phyloP scores from a whole-genome alignment of 2,797 vertebrate species.

The Antennarius maculatus region DNA sequence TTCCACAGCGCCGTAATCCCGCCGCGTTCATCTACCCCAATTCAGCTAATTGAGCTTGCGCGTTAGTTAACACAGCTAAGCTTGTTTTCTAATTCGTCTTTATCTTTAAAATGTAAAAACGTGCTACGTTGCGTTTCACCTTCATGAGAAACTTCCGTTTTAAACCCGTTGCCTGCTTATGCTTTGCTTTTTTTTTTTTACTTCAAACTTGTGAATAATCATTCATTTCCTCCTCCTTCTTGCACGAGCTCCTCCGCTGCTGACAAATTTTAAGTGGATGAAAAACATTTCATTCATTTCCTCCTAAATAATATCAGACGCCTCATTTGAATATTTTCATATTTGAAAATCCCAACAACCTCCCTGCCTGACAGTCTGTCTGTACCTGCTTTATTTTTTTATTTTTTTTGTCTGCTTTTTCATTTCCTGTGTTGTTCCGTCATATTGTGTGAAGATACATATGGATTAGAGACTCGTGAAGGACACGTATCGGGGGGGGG shows the following conservation, averaged over 20 bases:
- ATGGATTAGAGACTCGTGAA: constrained; percentile 20
- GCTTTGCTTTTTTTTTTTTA: constrained; percentile 9
- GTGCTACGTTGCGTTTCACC: constrained; percentile 9
- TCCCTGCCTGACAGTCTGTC: neutral
- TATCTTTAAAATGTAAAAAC: constrained; percentile 26
- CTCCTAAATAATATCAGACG: constrained; percentile 49
- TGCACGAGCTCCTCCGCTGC: constrained; percentile 7
- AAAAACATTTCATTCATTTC: constrained; percentile 55
- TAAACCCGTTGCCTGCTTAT: constrained; percentile 5
- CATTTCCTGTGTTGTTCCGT: constrained; percentile 63
- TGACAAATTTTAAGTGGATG: constrained; percentile 44
- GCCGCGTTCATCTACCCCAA: constrained; percentile 24
- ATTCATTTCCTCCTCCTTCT: constrained; percentile 31
- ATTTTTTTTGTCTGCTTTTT: constrained; percentile 30
- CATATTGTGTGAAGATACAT: constrained; percentile 53
- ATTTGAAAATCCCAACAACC: constrained; percentile 39
- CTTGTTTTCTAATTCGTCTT: constrained; percentile 37
- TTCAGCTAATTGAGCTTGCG: constrained; percentile 9
- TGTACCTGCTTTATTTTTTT: constrained; percentile 47
- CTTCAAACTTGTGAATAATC: constrained; percentile 14
- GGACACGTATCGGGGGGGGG: constrained; percentile 16
- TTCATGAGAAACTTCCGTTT: constrained; percentile 18
- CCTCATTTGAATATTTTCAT: constrained; percentile 61
- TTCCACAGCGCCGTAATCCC: constrained; percentile 6
- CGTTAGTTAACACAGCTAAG: constrained; percentile 6